Base-by-base conservation (phyloP, 2,113 vertebrate species). In the Psephotus haematonotus region DNA sequence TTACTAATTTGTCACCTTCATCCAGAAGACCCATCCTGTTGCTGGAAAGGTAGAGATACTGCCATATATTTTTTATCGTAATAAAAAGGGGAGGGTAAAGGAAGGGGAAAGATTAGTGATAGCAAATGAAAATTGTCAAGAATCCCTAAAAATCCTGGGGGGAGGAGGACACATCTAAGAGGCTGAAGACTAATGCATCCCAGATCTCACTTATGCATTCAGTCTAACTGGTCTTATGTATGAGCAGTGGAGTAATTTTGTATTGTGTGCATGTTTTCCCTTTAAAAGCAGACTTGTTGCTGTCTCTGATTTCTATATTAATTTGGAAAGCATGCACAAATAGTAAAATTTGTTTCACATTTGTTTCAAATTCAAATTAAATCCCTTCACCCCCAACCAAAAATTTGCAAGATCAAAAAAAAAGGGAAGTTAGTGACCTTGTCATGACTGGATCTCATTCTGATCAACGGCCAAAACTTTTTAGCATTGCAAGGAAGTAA, bases 331-430 rank as follows among this genome's bases (percentile, higher is more conserved):
- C 53, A 50, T 71, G 35, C 0, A 4, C 37, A 50, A 74, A 82
- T 49, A 77, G 24, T 75, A 75, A 88, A 94, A 89, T 76, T 96
- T 91, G 37, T 95, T 95, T 95, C 80, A 72, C 55, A 69, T 95
- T 96, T 92, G 68, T 92, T 96, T 94, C 67, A 90, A 74, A 82
- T 91, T 87, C 84, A 86, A 82, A 76, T 91, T 63, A 83, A 95
- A 92, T 72, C 39, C 25, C 19, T 90, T 90, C 25, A 89, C 41
- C 57, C 63, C 22, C 59, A 82, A 86, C 41, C 17, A 77, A 95
- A 82, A 83, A 89, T 90, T 68, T 72, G 19, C 31, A 78, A 43
- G 25, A 9, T 33, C 27, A 29, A n/a, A 65, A 62, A 43, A 57
- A 37, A 77, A 49, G 2, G 2, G 5, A 24, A 18, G 1, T 50